Conservation (phyloP, 1,140 invertebrate species). For the Lithobius niger region DNA sequence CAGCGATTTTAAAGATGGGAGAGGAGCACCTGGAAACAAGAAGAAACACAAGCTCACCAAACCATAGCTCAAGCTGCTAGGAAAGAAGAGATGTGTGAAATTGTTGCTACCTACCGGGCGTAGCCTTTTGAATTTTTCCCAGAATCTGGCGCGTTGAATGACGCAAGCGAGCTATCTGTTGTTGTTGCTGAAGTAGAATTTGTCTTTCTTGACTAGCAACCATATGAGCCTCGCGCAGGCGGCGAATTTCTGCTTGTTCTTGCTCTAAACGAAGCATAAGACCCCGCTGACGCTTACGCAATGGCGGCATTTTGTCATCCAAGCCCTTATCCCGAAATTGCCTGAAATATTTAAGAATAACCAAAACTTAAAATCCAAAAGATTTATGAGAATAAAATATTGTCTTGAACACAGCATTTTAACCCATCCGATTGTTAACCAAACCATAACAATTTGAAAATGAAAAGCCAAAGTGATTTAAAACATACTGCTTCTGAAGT, state of each 20-base stretch:
- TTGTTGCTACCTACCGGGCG: constrained; percentile 15
- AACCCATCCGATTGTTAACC: too few relatives aligned
- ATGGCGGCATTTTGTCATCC: constrained; percentile 38
- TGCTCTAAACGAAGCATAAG: constrained; percentile 36
- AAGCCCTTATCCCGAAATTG: constrained; percentile 28
- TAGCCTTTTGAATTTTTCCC: constrained; percentile 1
- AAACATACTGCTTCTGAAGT: constrained; percentile 33
- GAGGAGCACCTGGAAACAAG: too few relatives aligned
- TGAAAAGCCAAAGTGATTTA: background rate
- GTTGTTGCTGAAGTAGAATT: constrained; percentile 27
- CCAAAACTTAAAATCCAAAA: too few relatives aligned
- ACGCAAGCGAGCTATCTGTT: constrained; percentile 24
- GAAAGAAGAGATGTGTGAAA: too few relatives aligned
- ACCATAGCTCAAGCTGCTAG: too few relatives aligned
- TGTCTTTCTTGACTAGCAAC: constrained; percentile 27
- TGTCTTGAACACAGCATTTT: too few relatives aligned
- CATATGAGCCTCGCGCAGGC: constrained; percentile 29
- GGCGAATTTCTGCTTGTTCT: constrained; percentile 41
- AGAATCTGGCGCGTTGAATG: constrained; percentile 17
- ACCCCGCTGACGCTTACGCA: constrained; percentile 40
- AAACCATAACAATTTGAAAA: too few relatives aligned
- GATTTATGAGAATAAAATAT: too few relatives aligned
- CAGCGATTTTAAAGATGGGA: constrained; percentile 9
- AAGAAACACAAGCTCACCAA: too few relatives aligned
- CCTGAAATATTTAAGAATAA: constrained; percentile 2